Evolutionary conservation across 2,888 invertebrate species (phyloP).

Genomic region (Phyllotreta striolata): DNA sequence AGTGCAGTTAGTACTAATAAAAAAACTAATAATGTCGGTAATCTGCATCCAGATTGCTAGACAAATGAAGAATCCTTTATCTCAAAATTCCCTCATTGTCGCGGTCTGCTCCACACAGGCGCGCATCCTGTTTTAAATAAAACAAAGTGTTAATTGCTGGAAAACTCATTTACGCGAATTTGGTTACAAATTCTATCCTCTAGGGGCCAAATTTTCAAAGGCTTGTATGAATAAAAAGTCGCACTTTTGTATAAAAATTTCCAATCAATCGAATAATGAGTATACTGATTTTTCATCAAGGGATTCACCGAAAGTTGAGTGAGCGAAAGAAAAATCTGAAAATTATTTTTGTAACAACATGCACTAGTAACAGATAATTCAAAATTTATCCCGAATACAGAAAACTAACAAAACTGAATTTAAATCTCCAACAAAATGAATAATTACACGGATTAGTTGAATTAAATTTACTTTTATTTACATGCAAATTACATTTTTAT

Average conservation of each 20-base stretch:
- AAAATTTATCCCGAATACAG: slow-evolving; percentile 49
- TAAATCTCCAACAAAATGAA: too few species aligned
- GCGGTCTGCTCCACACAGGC: slow-evolving; percentile 50
- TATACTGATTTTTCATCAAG: too few species aligned
- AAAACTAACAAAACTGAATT: slow-evolving; percentile 44
- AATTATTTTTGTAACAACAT: background rate
- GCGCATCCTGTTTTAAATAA: slow-evolving; percentile 53
- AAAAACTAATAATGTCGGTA: slow-evolving; percentile 22
- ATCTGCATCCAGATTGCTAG: slow-evolving; percentile 46
- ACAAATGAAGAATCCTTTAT: slow-evolving; percentile 30
- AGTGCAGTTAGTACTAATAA: slow-evolving; percentile 26
- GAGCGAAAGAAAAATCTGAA: too few species aligned
- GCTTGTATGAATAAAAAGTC: too few species aligned
- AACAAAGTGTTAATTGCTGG: slow-evolving; percentile 46
- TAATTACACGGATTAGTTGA: too few species aligned
- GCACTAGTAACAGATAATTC: background rate
- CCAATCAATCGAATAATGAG: too few species aligned
- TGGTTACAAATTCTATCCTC: background rate
- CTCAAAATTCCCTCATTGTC: slow-evolving; percentile 39
- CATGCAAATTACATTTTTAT: slow-evolving; percentile 16
- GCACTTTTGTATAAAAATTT: too few species aligned
- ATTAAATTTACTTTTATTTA: too few species aligned
- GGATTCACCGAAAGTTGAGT: too few species aligned
- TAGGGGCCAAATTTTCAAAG: too few species aligned
- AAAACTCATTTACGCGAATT: background rate